These are phyloP conservation scores for Cacatua alba DNA, from an alignment of 2,113 vertebrate genomes.

Conservation along the genomic window DNA sequence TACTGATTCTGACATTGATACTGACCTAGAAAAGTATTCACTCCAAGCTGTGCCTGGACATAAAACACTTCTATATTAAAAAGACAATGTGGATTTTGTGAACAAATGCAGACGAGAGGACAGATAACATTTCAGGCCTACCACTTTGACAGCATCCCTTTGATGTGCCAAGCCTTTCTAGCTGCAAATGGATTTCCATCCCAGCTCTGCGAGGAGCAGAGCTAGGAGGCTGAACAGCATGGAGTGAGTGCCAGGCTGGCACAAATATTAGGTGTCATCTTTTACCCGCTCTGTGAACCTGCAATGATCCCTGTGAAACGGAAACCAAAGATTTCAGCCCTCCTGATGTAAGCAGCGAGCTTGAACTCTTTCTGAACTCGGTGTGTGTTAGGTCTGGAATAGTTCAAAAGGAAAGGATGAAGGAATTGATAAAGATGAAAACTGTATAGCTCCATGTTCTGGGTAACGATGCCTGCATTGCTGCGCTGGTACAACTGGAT, in stretches of 20 bases:
- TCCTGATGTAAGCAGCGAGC: not conserved
- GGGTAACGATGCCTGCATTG: not conserved
- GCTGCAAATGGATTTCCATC: not conserved
- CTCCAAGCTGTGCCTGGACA: not conserved
- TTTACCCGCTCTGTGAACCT: conserved; percentile 7
- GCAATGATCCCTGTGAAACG: conserved; percentile 16
- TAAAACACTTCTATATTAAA: conserved; percentile 3
- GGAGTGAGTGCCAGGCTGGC: conserved; percentile 5
- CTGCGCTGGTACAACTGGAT: not conserved
- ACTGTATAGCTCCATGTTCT: not conserved
- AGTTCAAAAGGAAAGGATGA: conserved; percentile 47
- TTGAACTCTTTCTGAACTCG: conserved; percentile 60
- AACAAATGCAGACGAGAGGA: not conserved
- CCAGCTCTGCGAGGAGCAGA: not conserved
- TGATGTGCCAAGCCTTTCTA: not conserved
- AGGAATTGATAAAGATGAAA: conserved; percentile 32
- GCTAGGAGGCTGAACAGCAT: not conserved
- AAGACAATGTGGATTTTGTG: conserved; percentile 17
- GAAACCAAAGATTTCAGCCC: conserved; percentile 10
- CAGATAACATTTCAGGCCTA: not conserved
- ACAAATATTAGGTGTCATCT: not conserved
- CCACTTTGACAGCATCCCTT: not conserved
- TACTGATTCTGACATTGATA: conserved; percentile 25
- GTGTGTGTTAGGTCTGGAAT: not conserved
- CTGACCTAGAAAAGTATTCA: not conserved